Evolutionary conservation across 2,888 invertebrate genomes (phyloP), one percentile per base, ranked within the genome.

Genomic region (Shargacucullia verbasci): DNA sequence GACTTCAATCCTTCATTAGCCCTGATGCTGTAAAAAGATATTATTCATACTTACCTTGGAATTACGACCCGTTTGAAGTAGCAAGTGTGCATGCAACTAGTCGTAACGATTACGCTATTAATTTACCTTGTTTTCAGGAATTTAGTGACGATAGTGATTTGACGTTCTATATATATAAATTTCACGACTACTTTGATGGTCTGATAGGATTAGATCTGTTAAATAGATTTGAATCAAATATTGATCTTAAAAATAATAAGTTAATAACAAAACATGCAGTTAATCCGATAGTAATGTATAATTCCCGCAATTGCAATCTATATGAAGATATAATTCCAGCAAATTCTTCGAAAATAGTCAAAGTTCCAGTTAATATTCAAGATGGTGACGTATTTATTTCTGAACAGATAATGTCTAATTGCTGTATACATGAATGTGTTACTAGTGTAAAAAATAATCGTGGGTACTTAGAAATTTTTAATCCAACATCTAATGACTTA

Each of bases 41-140:
- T 60, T 74, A 45, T 53, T 12, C 14, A 0, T 1, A 70, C 12
- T 7, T 53, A 20, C 41, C 58, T 1, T 41, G 53, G 1, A 62
- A 70, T 13, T 72, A 55, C 29, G 73, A 76, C 6, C 74, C 70
- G 0, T 76, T 75, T 27, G 71, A 76, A 54, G 66, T 76, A 2
- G 59, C 50, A 0, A 75, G 73, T 39, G 35, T 73, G 3, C 76
- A 77, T 13, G 73, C 65, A 0, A 65, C 64, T 0, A 66, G 37
- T 12, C 14, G 59, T 9, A 68, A 56, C 15, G 46, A 78, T 1
- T 65, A 73, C 58, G 77, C 78, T 0, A 71, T 80, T 11, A 75
- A 63, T 0, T 2, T 80, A 33, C 80, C 68, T 0, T 35, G 46
- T 44, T 73, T 78, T 41, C 3, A 11, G 0, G 68, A 75, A 39